These are phyloP conservation scores for Tamandua tetradactyla DNA, from an alignment of 2,797 vertebrate genomes.

Conservation along the genomic window DNA sequence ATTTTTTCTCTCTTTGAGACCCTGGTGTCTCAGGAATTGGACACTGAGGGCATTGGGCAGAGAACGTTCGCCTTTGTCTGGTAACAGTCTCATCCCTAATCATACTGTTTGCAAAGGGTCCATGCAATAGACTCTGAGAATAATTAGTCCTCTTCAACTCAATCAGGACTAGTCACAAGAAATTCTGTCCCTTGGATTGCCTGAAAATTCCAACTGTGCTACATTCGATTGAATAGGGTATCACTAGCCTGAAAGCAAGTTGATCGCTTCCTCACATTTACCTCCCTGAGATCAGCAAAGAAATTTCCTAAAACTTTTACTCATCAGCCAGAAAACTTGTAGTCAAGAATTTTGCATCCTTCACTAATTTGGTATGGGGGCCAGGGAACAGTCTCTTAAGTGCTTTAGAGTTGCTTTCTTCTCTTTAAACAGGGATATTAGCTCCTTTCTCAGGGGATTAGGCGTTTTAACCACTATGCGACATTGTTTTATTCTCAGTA, in stretches of 20 bases:
- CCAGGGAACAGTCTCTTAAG: neutral
- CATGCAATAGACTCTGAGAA: neutral
- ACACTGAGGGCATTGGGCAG: no score
- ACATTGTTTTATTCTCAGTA: neutral
- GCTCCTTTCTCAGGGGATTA: neutral
- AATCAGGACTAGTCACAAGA: neutral
- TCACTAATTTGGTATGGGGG: no score
- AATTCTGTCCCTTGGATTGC: neutral
- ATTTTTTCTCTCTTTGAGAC: no score
- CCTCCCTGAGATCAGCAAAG: neutral
- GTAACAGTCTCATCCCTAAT: slow-evolving; percentile 24
- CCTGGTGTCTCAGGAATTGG: no score
- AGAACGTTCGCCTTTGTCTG: no score
- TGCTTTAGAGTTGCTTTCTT: neutral
- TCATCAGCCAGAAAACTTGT: neutral
- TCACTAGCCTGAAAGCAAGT: neutral
- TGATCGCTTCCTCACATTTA: neutral
- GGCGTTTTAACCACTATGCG: neutral
- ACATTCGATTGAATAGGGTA: neutral
- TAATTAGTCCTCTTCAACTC: neutral
- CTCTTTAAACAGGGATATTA: neutral
- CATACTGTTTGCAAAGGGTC: neutral
- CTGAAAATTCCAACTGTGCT: neutral
- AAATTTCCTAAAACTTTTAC: neutral
- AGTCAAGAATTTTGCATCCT: neutral